These are phyloP conservation scores for Phasianus colchicus DNA, from an alignment of 2,113 vertebrate genomes.

Conservation along the genomic window DNA sequence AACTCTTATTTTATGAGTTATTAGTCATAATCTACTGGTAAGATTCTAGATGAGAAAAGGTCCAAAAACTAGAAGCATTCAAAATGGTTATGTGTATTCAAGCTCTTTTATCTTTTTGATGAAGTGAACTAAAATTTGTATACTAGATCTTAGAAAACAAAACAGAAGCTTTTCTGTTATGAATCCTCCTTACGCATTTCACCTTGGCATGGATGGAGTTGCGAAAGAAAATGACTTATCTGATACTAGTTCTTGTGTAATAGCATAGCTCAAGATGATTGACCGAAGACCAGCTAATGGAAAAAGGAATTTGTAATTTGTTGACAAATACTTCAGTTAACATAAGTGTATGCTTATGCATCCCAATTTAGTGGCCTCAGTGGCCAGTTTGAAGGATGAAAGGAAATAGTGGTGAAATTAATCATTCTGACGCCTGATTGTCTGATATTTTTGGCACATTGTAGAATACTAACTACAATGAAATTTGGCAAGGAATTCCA, in stretches of 20 bases:
- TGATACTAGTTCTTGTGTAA: slow-evolving; percentile 35
- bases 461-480: slow-evolving; percentile 44
- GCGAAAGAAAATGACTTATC: slow-evolving; percentile 36
- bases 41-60: background rate
- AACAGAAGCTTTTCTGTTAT: background rate
- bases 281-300: slow-evolving; percentile 61
- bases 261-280: slow-evolving; percentile 60
- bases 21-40: background rate
- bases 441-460: slow-evolving; percentile 69
- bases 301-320: slow-evolving; percentile 63
- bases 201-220: background rate
- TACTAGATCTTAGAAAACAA: background rate
- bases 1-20: background rate
- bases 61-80: background rate
- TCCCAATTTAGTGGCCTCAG: slow-evolving; percentile 1
- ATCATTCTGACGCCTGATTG: slow-evolving; percentile 71
- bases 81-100: background rate
- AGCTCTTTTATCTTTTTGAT: background rate
- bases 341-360: slow-evolving; percentile 33
- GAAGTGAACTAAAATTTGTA: background rate
- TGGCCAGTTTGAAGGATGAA: slow-evolving; percentile 52
- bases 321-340: slow-evolving; percentile 75
- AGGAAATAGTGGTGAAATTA: slow-evolving; percentile 63
- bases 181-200: background rate
- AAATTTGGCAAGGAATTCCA: slow-evolving; percentile 59